phyloP scores from a whole-genome alignment of 2,797 vertebrate genomes.

The Australoheros facetus region DNA sequence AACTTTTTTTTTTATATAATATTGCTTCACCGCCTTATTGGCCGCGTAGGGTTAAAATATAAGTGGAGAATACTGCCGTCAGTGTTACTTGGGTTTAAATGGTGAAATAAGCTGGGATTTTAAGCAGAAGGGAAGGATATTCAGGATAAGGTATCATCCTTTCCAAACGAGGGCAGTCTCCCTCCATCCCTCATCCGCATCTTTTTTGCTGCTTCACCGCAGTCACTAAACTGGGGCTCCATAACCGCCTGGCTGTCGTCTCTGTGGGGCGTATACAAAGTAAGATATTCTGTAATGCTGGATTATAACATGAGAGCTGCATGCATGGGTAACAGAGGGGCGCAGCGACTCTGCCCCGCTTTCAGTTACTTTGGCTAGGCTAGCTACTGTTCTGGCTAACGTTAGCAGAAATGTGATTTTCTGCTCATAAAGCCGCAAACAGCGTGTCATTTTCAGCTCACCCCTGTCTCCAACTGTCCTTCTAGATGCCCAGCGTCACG shows the following conservation, averaged over 20 bases:
- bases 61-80: neutral
- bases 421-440: neutral
- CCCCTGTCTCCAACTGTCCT: slow-evolving; percentile 8
- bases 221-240: slow-evolving; percentile 36
- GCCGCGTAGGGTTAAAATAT: neutral
- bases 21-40: neutral
- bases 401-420: slow-evolving; percentile 19
- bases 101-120: neutral
- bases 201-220: slow-evolving; percentile 20
- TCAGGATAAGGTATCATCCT: slow-evolving; percentile 39
- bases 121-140: slow-evolving; percentile 10
- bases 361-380: slow-evolving; percentile 6
- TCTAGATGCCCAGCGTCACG: slow-evolving; percentile 86
- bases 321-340: neutral
- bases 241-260: neutral
- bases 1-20: neutral
- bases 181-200: slow-evolving; percentile 48
- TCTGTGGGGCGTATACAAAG: slow-evolving; percentile 11
- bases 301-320: neutral
- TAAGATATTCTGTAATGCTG: neutral
- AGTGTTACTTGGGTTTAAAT: neutral
- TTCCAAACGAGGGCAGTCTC: slow-evolving; percentile 38
- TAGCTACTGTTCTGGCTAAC: slow-evolving; percentile 23
- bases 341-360: neutral
- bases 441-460: slow-evolving; percentile 13